Evolutionary conservation across 2,797 vertebrate species (phyloP).

Genomic region (Onychomys torridus): DNA sequence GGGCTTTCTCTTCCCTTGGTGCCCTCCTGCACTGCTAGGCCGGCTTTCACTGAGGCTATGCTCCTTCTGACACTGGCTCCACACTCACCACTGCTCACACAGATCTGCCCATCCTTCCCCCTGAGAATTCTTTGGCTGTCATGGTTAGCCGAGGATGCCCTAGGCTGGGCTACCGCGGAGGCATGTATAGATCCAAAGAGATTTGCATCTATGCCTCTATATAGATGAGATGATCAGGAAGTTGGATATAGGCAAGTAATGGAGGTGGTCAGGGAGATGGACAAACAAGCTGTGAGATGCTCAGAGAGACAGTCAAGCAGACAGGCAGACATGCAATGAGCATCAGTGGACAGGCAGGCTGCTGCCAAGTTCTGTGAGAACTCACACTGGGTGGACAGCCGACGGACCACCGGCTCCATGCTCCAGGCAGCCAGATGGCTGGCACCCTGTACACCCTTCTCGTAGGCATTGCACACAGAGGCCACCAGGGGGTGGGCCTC

Average conservation of each 20-base stretch:
- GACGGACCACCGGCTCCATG: conserved; percentile 88
- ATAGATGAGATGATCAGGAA: not conserved
- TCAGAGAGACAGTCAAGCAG: not conserved
- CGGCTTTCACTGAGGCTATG: not conserved
- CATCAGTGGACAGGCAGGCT: not conserved
- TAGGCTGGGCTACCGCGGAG: not conserved
- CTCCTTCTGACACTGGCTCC: not conserved
- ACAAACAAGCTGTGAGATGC: not conserved
- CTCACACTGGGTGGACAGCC: conserved; percentile 90
- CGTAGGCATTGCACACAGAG: conserved; percentile 87
- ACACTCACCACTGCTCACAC: rapidly evolving
- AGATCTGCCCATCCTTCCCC: not conserved
- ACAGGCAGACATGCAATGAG: not conserved
- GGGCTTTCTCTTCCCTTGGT: rapidly evolving
- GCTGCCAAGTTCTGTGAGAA: not conserved
- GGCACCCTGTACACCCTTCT: conserved; percentile 87
- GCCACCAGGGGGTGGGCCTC: conserved; percentile 88
- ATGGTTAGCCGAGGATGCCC: not conserved
- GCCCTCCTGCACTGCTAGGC: not conserved
- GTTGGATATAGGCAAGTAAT: not conserved
- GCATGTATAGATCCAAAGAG: not conserved
- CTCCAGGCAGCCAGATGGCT: conserved; percentile 87
- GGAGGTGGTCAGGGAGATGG: not conserved
- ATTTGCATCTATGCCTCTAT: not conserved
- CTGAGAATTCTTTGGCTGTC: not conserved